Evolutionary conservation across 2,113 vertebrate species (phyloP).

Genomic region (Bothrops jararaca): DNA sequence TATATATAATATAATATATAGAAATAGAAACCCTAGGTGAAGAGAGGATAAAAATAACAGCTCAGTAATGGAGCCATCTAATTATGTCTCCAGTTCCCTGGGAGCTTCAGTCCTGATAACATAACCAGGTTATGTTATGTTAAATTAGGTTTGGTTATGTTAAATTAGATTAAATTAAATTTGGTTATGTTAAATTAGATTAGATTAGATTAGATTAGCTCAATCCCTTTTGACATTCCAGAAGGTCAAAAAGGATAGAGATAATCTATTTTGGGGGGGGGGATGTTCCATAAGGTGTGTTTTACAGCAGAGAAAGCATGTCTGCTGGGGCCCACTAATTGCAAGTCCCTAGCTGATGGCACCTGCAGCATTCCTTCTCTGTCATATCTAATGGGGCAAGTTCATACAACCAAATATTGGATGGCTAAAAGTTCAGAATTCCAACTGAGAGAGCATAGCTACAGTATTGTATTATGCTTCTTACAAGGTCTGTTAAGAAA

Average conservation of each 20-base stretch:
- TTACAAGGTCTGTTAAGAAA: constrained; percentile 4
- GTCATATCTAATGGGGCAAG: background rate
- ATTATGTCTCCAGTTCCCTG: background rate
- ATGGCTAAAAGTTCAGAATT: constrained; percentile 1
- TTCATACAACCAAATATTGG: background rate
- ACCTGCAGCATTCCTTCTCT: background rate
- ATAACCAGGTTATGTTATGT: background rate
- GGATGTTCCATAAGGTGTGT: background rate
- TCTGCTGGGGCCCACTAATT: background rate
- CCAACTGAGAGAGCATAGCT: background rate
- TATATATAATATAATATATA: too few species aligned
- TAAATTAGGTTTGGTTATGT: too few species aligned
- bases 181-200: too few species aligned
- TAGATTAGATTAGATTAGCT: too few species aligned
- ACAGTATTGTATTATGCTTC: background rate
- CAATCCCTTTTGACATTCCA: background rate
- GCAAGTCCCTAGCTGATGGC: background rate
- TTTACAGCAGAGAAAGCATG: background rate
- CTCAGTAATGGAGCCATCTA: background rate
- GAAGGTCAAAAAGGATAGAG: background rate
- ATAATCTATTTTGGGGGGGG: background rate
- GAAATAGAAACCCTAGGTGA: background rate
- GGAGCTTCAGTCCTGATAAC: background rate
- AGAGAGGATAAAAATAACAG: background rate
- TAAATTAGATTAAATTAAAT: too few species aligned